Base-by-base conservation (phyloP, 1,140 invertebrate species). In the Drosophila azteca region DNA sequence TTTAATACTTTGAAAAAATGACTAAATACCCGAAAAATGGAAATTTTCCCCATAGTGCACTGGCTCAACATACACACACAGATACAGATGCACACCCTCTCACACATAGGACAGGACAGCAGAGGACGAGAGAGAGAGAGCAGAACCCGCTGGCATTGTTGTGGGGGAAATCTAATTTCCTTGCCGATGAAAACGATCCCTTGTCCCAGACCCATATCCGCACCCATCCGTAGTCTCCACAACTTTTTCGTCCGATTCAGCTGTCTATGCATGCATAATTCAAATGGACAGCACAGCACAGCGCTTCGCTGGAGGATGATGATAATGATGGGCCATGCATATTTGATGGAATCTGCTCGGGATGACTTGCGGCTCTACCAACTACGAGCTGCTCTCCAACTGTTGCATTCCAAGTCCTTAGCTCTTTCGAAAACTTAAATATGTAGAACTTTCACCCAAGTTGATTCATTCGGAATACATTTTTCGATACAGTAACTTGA, bases 211-310 rank as follows among this genome's bases (percentile, higher is more conserved):
- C 35, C 35, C 9, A 11, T 39, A 39, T 39, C 35, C 9, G 35
- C 11, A 8, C 11, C 7, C 26, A 26, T 50, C 49, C 6, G 3
- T 8, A n/a, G 15, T 3, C 11, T 3, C n/a, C 59, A 13, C 26
- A 11, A 26, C 8, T 44, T 55, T 57, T 44, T 31, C 45, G 50
- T 52, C 15, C 7, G 17, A 39, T 39, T 39, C 31, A 41, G 29
- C 49, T 43, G 62, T 55, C 65, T 73, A 64, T 58, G 69, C 71
- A 74, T 74, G 71, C 70, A 74, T 74, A 74, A 74, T 74, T 74
- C 70, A 74, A 75, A 54, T 66, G 70, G 71, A 74, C 71, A 58
- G 53, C 53, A 35, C n/a, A 43, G 9, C 17, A 9, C 52, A 22
- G 24, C 31, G 17, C 15, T 17, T 20, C 17, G 17, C 51, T 20